A percentile compares a stretch with the other conserved stretches of the same genome.
Conservation (phyloP, 2,113 vertebrate genomes). For the Gorilla gorilla region DNA sequence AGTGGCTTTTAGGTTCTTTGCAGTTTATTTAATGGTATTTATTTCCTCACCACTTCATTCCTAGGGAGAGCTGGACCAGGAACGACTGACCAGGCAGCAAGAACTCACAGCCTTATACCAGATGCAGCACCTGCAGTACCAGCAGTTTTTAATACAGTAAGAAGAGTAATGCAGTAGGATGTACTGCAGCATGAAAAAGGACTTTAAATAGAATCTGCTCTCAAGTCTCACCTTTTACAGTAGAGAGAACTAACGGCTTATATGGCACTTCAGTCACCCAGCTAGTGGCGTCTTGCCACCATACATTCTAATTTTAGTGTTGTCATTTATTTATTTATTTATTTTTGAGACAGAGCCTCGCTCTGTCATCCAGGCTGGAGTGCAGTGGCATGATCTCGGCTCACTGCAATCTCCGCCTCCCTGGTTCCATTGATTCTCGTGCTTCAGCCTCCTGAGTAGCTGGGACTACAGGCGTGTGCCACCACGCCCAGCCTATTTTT, state of each 20-base stretch:
- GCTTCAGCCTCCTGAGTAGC: no score
- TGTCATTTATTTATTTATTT: background rate
- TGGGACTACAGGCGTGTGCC: no score
- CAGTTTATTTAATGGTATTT: slow-evolving; percentile 5
- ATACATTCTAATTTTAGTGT: background rate
- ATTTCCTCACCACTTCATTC: slow-evolving; percentile 26
- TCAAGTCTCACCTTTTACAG: background rate
- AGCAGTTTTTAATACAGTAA: slow-evolving; percentile 96
- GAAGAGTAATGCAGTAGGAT: slow-evolving; percentile 21
- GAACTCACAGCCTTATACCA: slow-evolving; percentile 95
- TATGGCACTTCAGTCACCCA: background rate
- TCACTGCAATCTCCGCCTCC: no score
- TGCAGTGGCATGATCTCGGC: no score
- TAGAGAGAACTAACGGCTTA: background rate
- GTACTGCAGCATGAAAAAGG: background rate
- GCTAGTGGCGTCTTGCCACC: background rate
- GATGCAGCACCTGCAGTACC: slow-evolving; percentile 97
- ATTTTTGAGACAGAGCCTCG: no score
- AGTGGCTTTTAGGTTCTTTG: background rate
- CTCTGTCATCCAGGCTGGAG: no score
- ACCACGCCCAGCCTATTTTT: no score
- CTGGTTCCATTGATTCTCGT: no score
- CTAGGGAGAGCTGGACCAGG: slow-evolving; percentile 95
- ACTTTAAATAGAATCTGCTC: background rate
- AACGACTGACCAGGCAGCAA: slow-evolving; percentile 95